phyloP scores from a whole-genome alignment of 2,888 invertebrate species.

The Cabera pusaria region DNA sequence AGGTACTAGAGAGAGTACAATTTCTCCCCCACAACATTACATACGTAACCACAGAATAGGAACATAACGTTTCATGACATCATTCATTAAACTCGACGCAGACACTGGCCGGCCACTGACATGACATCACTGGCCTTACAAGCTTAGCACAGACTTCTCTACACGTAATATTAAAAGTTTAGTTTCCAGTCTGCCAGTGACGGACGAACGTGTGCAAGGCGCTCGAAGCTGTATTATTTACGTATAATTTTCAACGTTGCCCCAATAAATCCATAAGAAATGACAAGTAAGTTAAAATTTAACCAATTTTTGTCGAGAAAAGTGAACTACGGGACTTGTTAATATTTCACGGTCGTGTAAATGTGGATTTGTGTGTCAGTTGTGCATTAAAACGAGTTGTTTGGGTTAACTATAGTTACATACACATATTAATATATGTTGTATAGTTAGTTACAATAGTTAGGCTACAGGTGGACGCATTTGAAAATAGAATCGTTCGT shows the following conservation, averaged over 20 bases:
- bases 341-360: conserved; percentile 15
- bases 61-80: conserved; percentile 32
- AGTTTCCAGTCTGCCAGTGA: too few relatives aligned
- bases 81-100: conserved; percentile 21
- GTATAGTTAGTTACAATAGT: too few relatives aligned
- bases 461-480: too few relatives aligned
- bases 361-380: conserved; percentile 17
- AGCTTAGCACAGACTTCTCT: not conserved
- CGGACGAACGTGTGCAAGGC: too few relatives aligned
- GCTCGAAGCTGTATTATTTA: not conserved
- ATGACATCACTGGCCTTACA: conserved; percentile 15
- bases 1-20: too few relatives aligned
- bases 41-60: conserved; percentile 1
- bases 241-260: conserved; percentile 1
- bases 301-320: too few relatives aligned
- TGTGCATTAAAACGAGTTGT: conserved; percentile 14
- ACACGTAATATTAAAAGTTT: too few relatives aligned
- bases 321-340: too few relatives aligned
- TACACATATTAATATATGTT: too few relatives aligned
- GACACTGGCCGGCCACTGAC: conserved; percentile 7
- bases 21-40: too few relatives aligned
- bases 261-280: conserved; percentile 1
- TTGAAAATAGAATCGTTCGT: too few relatives aligned
- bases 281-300: conserved; percentile 19
- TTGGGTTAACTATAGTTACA: too few relatives aligned